Conservation (phyloP, 53 echinoderm and acorn worm genomes). For the Henricia sp. region DNA sequence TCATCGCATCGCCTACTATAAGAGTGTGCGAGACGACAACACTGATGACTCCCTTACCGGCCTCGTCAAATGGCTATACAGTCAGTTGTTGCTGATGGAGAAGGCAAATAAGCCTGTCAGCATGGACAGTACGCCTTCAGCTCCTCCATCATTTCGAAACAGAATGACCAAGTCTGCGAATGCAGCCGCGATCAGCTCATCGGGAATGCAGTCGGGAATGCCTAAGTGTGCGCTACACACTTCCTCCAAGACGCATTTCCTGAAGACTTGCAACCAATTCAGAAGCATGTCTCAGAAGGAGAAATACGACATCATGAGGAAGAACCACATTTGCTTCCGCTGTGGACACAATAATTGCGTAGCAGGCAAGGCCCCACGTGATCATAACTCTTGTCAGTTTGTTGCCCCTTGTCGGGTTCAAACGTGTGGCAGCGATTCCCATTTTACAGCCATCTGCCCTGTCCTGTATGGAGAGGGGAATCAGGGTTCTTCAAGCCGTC, state of each 20-base stretch:
- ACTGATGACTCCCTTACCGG: conserved; percentile 75
- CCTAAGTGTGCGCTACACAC: conserved; percentile 51
- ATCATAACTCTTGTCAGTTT: conserved; percentile 54
- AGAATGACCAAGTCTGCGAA: conserved; percentile 57
- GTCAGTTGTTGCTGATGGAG: conserved; percentile 70
- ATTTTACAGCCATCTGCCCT: conserved; percentile 79
- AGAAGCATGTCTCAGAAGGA: conserved; percentile 29
- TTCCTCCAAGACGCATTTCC: conserved; percentile 59
- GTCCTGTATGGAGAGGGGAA: conserved; percentile 59
- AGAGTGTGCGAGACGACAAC: conserved; percentile 73
- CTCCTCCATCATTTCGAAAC: conserved; percentile 7
- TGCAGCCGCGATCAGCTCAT: conserved; percentile 37
- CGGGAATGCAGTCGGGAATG: not conserved
- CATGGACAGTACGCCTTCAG: conserved; percentile 17
- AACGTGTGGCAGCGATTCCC: conserved; percentile 67
- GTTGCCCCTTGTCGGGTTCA: conserved; percentile 57
- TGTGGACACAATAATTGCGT: conserved; percentile 67
- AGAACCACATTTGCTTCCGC: conserved; percentile 28
- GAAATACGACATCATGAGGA: conserved; percentile 48
- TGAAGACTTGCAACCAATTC: conserved; percentile 47
- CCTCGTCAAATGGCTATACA: conserved; percentile 80
- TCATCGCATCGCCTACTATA: conserved; percentile 81
- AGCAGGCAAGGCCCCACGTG: conserved; percentile 32
- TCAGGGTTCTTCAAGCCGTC: conserved; percentile 26
- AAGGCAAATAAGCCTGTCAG: conserved; percentile 1